These are phyloP conservation scores for Cyclophora albipunctata DNA, from an alignment of 2,888 invertebrate species.

Conservation along the genomic window DNA sequence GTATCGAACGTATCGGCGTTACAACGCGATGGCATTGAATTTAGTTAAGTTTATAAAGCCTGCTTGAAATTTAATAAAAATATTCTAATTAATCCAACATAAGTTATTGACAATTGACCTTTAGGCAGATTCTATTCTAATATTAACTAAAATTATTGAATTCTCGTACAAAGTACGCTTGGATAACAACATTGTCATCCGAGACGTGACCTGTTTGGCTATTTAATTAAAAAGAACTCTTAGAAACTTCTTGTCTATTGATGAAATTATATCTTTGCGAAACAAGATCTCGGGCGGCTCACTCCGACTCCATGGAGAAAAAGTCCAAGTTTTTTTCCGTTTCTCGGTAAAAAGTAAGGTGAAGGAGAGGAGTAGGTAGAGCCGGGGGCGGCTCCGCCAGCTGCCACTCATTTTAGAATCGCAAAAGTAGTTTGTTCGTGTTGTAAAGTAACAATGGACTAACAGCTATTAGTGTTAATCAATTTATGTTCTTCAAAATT, in stretches of 20 bases:
- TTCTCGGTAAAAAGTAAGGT: conserved; percentile 51
- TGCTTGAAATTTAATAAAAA: no score
- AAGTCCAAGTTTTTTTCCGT: conserved; percentile 39
- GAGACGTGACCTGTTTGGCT: conserved; percentile 44
- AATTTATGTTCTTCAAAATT: conserved; percentile 19
- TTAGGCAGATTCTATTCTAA: not conserved
- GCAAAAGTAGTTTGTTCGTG: conserved; percentile 37
- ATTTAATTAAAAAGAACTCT: conserved; percentile 67
- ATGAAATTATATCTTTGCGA: conserved; percentile 67
- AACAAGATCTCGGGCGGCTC: conserved; percentile 55
- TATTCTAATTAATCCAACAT: no score
- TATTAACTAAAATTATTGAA: no score
- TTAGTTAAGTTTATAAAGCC: no score
- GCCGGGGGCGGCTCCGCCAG: conserved; percentile 45
- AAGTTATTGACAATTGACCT: no score
- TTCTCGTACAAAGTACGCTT: conserved; percentile 3
- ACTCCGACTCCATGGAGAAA: conserved; percentile 38
- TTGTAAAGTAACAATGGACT: conserved; percentile 29
- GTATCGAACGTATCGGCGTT: no score
- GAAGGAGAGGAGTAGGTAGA: conserved; percentile 46
- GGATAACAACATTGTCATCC: conserved; percentile 28
- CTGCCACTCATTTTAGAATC: conserved; percentile 52
- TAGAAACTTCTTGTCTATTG: conserved; percentile 54
- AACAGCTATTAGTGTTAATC: conserved; percentile 26
- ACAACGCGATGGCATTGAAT: no score